Evolutionary conservation across 64 coral and sea anemone genomes (phyloP), one percentile per base, ranked within the genome.

Genomic region (Pocillopora damicornis): DNA sequence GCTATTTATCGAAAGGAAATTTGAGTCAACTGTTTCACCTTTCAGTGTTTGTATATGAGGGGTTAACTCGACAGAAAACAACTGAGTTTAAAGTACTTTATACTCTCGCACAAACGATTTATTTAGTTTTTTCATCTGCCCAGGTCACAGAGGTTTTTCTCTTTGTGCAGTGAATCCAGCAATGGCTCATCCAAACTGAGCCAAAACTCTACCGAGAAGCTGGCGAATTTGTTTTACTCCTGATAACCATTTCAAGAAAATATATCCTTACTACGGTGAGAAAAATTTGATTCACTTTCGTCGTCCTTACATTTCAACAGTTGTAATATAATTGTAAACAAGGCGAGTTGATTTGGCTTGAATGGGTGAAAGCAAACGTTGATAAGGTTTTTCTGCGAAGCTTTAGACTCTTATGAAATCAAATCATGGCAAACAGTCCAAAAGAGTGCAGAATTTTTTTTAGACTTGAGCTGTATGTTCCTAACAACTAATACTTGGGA

Each of bases 11-110:
- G 75, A 68, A 34, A 36, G 56, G 82, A 86, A 86, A 91, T 86
- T 78, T 91, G 89, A 91, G 89, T 91, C 69, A 86, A 78, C 79
- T 86, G 90, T 78, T 71, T 92, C 62, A 87, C 76, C 59, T 87
- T 87, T 87, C 84, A 80, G 37, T 92, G 63, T 87, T 86, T 87
- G 83, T 92, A 86, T 92, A 79, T 35, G 66, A 79, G 76, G 79
- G 67, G 81, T 80, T 79, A 92, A 87, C 81, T 78, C 81, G 81
- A 85, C 65, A 65, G 37, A 85, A 85, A 72, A 85, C 64, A 85
- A 71, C 65, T 68, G 36, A 72, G 65, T 85, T 72, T 72, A 72
- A 73, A 85, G 81, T 72, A 58, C 81, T 85, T 71, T 72, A 72
- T 72, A 85, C 61, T 85, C 61, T 20, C 81, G 15, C 61, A 73